Conservation (phyloP, 2,888 invertebrate species). For the Caenorhabditis auriculariae region DNA sequence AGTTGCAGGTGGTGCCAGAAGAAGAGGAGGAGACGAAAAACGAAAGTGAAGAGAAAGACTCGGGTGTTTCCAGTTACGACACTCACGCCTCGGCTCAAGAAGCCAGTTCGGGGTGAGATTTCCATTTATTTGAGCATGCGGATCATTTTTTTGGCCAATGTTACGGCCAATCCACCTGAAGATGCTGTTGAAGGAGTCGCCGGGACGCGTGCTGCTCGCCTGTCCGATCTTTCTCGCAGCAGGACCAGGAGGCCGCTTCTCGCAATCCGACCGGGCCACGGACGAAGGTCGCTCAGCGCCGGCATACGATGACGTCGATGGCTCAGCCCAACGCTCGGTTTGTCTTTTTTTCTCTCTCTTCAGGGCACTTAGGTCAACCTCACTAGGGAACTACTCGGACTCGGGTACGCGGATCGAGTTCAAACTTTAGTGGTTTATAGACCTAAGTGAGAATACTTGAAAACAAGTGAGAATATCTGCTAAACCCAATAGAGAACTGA, state of each 20-base stretch:
- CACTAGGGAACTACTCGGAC: no score
- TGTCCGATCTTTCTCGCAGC: conserved; percentile 35
- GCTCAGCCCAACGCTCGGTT: no score
- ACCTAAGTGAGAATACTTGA: no score
- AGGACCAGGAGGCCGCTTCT: background rate
- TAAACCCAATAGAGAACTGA: no score
- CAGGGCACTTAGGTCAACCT: no score
- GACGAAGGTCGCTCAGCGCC: no score
- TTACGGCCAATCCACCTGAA: conserved; percentile 3
- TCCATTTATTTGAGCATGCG: background rate
- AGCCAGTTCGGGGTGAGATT: conserved; percentile 4
- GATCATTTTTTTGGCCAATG: conserved; percentile 8
- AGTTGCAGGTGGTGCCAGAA: conserved; percentile 11
- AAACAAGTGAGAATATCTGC: no score
- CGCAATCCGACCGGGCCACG: conserved; percentile 3
- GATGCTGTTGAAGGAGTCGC: conserved; percentile 19
- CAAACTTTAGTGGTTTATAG: no score
- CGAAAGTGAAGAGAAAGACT: conserved; percentile 23
- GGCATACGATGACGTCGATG: no score
- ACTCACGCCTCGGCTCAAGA: background rate
- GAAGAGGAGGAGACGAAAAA: conserved; percentile 8
- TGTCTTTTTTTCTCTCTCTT: no score
- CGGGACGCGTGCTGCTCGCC: conserved; percentile 59
- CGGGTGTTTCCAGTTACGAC: conserved; percentile 37
- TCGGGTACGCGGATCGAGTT: no score